These are phyloP conservation scores for Ophiodon elongatus DNA, from an alignment of 2,113 vertebrate genomes.

Conservation along the genomic window DNA sequence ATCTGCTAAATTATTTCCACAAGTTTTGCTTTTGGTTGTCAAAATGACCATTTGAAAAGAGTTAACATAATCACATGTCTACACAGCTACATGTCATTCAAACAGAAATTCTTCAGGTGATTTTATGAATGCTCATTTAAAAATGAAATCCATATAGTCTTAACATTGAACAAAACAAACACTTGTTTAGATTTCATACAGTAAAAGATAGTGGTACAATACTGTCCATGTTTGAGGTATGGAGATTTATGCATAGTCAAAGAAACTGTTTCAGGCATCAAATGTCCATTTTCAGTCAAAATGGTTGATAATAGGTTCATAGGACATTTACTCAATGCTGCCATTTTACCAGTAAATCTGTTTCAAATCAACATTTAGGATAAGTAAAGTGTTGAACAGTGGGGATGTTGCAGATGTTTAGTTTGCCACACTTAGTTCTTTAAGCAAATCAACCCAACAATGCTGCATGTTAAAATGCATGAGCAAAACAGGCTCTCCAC, in stretches of 20 bases:
- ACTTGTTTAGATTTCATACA: neutral
- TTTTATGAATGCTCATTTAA: neutral
- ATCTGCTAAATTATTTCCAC: neutral
- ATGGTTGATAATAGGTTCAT: neutral
- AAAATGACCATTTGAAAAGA: neutral
- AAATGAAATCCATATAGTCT: neutral
- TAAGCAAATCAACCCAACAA: constrained; percentile 21
- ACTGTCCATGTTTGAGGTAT: neutral
- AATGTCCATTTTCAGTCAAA: neutral
- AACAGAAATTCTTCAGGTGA: neutral
- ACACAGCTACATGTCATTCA: neutral
- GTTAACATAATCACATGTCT: neutral
- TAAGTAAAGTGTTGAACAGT: neutral
- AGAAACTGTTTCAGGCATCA: neutral
- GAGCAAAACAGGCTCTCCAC: neutral
- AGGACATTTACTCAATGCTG: neutral
- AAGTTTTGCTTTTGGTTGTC: neutral
- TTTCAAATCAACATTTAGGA: neutral
- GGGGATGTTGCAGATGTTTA: neutral
- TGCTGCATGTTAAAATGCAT: neutral
- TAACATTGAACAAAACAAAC: neutral
- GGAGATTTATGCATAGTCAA: neutral
- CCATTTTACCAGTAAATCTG: neutral
- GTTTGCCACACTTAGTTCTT: neutral
- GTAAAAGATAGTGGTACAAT: neutral